A percentile compares a stretch with the other conserved stretches of the same genome.
phyloP scores from a whole-genome alignment of 2,888 invertebrate genomes.

The Rhaphigaster nebulosa region DNA sequence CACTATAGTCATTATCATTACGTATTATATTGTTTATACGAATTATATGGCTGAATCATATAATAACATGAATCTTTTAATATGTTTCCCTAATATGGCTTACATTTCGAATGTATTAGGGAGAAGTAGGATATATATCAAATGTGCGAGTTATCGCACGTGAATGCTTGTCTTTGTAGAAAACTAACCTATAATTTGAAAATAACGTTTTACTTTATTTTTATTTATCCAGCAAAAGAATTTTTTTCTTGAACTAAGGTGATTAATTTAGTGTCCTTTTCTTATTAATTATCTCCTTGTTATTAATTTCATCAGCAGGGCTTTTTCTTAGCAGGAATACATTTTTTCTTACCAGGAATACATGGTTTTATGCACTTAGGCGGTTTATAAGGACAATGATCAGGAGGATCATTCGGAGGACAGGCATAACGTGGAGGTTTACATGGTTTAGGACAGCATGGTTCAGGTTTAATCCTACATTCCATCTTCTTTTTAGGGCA shows the following conservation, averaged over 20 bases:
- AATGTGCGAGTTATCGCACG: too few species aligned
- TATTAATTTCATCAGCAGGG: not conserved
- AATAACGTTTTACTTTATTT: not conserved
- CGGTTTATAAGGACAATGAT: constrained; percentile 62
- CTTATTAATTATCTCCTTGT: not conserved
- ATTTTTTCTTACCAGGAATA: not conserved
- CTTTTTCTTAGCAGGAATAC: not conserved
- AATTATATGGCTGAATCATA: too few species aligned
- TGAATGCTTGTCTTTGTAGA: too few species aligned
- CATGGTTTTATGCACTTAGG: constrained; percentile 53
- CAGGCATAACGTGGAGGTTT: constrained; percentile 56
- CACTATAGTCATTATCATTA: too few species aligned
- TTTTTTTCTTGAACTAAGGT: not conserved
- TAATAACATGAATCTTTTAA: too few species aligned
- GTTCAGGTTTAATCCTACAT: constrained; percentile 4
- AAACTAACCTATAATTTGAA: not conserved
- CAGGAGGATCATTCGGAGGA: constrained; percentile 57
- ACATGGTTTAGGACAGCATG: constrained; percentile 57
- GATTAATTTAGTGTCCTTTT: not conserved
- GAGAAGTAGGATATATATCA: too few species aligned
- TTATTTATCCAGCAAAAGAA: not conserved
- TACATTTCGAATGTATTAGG: too few species aligned
- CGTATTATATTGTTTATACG: too few species aligned
- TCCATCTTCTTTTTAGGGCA: not conserved
- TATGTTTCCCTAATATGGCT: too few species aligned